Percentiles rank a stretch among this genome's conserved stretches.
phyloP scores from a whole-genome alignment of 2,888 invertebrate genomes.

The Myathropa florea region DNA sequence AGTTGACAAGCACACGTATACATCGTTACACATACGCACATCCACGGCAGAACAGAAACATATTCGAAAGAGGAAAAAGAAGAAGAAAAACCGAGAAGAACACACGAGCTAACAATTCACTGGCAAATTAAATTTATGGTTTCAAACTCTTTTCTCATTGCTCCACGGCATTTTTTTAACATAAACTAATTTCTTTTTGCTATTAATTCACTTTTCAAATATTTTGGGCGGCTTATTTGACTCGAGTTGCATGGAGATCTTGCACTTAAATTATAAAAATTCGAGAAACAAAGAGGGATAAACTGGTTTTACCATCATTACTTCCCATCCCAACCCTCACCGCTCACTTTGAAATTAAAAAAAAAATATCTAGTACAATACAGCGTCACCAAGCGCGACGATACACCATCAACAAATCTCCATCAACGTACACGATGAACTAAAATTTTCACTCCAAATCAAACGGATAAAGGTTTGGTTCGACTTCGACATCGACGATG shows the following conservation, averaged over 20 bases:
- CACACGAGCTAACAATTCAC: not conserved
- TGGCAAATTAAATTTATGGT: not conserved
- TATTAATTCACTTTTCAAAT: not conserved
- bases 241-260: not conserved
- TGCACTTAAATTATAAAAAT: not conserved
- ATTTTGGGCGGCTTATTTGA: not conserved
- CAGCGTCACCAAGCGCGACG: not conserved
- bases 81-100: not conserved
- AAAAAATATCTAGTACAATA: not conserved
- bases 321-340: not conserved
- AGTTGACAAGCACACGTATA: not conserved
- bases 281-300: conserved; percentile 4
- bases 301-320: conserved; percentile 12
- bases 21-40: not conserved
- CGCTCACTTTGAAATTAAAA: not conserved
- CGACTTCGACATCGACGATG: no score
- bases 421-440: conserved; percentile 16
- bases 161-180: not conserved
- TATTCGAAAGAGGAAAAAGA: not conserved
- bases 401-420: not conserved
- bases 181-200: not conserved
- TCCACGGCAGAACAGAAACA: not conserved
- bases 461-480: conserved; percentile 10
- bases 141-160: not conserved
- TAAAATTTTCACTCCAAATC: not conserved